A percentile compares a stretch with the other conserved stretches of the same genome.
These are phyloP conservation scores for Pipa parva DNA, from an alignment of 2,113 vertebrate species.

Conservation along the genomic window DNA sequence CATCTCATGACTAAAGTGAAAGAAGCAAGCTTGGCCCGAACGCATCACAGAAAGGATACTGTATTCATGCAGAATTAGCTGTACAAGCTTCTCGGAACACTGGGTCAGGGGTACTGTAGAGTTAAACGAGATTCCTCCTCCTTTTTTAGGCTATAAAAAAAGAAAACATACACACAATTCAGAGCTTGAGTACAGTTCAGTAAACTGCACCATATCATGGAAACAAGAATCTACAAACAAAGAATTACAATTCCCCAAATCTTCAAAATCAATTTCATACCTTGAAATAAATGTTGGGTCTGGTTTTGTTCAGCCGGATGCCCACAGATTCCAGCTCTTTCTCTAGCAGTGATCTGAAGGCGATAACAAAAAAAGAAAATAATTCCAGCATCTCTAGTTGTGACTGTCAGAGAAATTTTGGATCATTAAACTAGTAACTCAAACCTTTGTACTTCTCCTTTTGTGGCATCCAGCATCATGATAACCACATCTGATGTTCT, in stretches of 20 bases:
- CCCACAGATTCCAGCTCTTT: slow-evolving; percentile 95
- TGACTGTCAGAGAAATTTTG: not conserved
- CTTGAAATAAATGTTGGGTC: slow-evolving; percentile 99
- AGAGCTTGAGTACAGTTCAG: no score
- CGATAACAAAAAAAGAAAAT: not conserved
- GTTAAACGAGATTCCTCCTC: slow-evolving; percentile 94
- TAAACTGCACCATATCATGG: no score
- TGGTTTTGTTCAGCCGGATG: slow-evolving; percentile 87
- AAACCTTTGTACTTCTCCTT: slow-evolving; percentile 95
- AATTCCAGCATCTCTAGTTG: not conserved
- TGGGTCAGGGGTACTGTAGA: slow-evolving; percentile 90
- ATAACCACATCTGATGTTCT: slow-evolving; percentile 93
- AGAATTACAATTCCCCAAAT: no score
- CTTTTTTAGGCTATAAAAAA: slow-evolving; percentile 89
- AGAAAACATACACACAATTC: no score
- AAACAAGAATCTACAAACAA: no score
- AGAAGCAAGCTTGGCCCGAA: no score
- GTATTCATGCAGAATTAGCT: slow-evolving; percentile 96
- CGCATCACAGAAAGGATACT: slow-evolving; percentile 79
- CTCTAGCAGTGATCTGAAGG: slow-evolving; percentile 80
- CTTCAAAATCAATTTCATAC: slow-evolving; percentile 55
- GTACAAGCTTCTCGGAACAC: slow-evolving; percentile 93
- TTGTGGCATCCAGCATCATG: slow-evolving; percentile 98
- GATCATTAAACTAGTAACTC: slow-evolving; percentile 2
- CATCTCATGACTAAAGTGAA: no score